These are phyloP conservation scores for Leistus spinibarbis DNA, from an alignment of 2,888 invertebrate genomes.

Conservation along the genomic window DNA sequence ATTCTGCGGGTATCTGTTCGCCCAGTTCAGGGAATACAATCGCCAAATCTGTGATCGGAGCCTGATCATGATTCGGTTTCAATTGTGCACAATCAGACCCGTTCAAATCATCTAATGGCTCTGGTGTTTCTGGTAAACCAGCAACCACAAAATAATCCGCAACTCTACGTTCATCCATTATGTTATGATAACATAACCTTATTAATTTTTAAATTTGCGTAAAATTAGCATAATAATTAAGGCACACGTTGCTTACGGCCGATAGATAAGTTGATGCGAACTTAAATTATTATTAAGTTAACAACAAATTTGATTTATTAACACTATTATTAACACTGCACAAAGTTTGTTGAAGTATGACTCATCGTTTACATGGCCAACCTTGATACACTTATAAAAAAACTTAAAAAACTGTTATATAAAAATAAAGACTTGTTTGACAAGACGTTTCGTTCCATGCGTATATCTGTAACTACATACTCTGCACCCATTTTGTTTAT, in stretches of 20 bases:
- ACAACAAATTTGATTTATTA: constrained; percentile 20
- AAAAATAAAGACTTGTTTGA: constrained; percentile 38
- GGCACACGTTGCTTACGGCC: constrained; percentile 35
- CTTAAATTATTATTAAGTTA: constrained; percentile 17
- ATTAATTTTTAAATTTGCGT: constrained; percentile 21
- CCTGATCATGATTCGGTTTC: constrained; percentile 79
- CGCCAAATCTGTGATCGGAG: constrained; percentile 96
- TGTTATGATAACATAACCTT: constrained; percentile 43
- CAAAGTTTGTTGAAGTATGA: constrained; percentile 35
- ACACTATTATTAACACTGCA: constrained; percentile 25
- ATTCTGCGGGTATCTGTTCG: constrained; percentile 83
- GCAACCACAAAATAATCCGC: constrained; percentile 99
- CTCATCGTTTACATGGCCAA: constrained; percentile 34
- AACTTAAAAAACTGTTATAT: constrained; percentile 26
- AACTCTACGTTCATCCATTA: constrained; percentile 85
- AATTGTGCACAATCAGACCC: constrained; percentile 80
- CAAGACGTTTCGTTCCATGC: constrained; percentile 17
- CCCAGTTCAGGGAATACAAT: constrained; percentile 88
- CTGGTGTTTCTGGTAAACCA: constrained; percentile 84
- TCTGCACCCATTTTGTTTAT: constrained; percentile 36
- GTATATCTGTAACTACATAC: constrained; percentile 18
- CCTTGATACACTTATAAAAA: constrained; percentile 37
- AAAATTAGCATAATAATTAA: constrained; percentile 36
- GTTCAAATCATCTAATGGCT: constrained; percentile 73
- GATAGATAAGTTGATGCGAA: constrained; percentile 17